Conservation (phyloP, 2,113 vertebrate species). For the Euleptes europaea region DNA sequence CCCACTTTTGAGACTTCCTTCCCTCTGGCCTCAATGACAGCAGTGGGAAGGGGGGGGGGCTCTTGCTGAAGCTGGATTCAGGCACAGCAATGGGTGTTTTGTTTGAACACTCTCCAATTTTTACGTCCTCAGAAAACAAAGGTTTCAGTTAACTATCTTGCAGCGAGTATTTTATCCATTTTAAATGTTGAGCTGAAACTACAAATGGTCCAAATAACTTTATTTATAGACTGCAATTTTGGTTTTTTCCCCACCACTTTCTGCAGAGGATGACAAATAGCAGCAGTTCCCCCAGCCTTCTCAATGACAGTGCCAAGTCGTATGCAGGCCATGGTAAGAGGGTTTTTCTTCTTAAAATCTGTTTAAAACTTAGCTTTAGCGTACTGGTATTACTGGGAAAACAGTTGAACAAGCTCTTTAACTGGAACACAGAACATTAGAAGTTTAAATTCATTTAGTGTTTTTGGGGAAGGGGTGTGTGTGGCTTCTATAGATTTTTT, state of each 20-base stretch:
- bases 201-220: not conserved
- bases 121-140: not conserved
- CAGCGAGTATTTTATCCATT: not conserved
- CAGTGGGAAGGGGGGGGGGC: no score
- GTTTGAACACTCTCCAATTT: not conserved
- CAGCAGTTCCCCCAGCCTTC: constrained; percentile 97
- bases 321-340: constrained; percentile 93
- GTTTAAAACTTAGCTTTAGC: not conserved
- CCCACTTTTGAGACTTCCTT: no score
- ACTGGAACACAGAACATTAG: not conserved
- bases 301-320: constrained; percentile 98
- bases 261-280: constrained; percentile 96
- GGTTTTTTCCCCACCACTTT: constrained; percentile 32
- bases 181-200: not conserved
- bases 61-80: no score
- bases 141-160: not conserved
- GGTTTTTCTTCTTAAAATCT: not conserved
- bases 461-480: not conserved
- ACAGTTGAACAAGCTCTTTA: not conserved
- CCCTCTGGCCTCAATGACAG: no score
- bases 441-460: not conserved
- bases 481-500: not conserved
- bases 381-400: not conserved
- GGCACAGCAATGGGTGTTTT: not conserved
- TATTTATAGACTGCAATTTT: constrained; percentile 13